Conservation (phyloP, 1,140 invertebrate genomes). For the Drosophila ercepeae region DNA sequence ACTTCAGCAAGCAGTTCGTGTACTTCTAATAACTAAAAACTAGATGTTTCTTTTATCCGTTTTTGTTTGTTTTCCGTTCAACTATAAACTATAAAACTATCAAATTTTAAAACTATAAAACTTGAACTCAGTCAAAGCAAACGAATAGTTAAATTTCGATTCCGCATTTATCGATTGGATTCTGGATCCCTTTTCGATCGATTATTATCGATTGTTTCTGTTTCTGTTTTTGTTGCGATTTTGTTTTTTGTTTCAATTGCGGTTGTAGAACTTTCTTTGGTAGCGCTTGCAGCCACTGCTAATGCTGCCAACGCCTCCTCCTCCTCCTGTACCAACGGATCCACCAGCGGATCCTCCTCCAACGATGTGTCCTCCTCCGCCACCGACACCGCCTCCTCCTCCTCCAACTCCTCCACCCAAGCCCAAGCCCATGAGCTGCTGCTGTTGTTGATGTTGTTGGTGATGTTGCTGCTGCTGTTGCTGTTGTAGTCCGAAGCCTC, state of each 20-base stretch:
- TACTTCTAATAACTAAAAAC: slow-evolving; percentile 23
- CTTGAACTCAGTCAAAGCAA: slow-evolving; percentile 78
- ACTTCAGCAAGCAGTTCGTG: slow-evolving; percentile 44
- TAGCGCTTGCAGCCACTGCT: slow-evolving; percentile 79
- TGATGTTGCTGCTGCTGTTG: slow-evolving; percentile 49
- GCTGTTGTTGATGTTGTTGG: slow-evolving; percentile 35
- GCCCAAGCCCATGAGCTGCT: slow-evolving; percentile 68
- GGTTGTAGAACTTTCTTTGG: slow-evolving; percentile 83
- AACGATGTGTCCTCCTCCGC: background rate
- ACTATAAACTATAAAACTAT: background rate
- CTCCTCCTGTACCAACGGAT: slow-evolving; percentile 22
- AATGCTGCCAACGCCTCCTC: slow-evolving; percentile 67
- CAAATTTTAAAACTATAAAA: slow-evolving; percentile 56
- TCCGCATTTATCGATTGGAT: background rate
- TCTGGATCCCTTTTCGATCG: slow-evolving; percentile 1
- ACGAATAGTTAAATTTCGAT: slow-evolving; percentile 58
- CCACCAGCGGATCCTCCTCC: slow-evolving; percentile 20
- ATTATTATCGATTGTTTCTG: background rate
- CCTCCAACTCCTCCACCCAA: slow-evolving; percentile 40
- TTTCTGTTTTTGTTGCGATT: too few relatives aligned
- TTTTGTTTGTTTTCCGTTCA: too few relatives aligned
- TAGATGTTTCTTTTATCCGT: background rate
- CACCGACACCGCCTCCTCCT: slow-evolving; percentile 10
- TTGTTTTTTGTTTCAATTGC: slow-evolving; percentile 51
- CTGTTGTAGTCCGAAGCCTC: slow-evolving; percentile 58